phyloP scores from a whole-genome alignment of 1,140 invertebrate species.

The Ceratosolen solmsi region DNA sequence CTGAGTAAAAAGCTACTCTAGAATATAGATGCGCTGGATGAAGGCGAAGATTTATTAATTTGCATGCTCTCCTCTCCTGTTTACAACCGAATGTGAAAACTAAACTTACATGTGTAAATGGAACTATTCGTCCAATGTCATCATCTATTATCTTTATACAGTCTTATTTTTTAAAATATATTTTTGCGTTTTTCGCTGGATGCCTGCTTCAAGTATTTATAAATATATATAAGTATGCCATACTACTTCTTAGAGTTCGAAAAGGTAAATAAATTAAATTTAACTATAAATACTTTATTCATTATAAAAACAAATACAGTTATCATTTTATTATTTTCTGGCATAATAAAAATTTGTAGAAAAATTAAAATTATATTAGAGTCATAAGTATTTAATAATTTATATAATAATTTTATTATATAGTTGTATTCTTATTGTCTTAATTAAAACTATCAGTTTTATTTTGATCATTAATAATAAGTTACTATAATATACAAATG shows the following conservation, averaged over 20 bases:
- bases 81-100: background rate
- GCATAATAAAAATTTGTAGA: too few relatives aligned
- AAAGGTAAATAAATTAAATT: too few relatives aligned
- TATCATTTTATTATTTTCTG: too few relatives aligned
- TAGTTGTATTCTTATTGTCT: too few relatives aligned
- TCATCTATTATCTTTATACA: conserved; percentile 4
- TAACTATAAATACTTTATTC: too few relatives aligned
- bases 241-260: background rate
- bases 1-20: background rate
- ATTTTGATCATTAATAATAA: too few relatives aligned
- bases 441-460: too few relatives aligned
- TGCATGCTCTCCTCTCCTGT: background rate
- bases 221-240: background rate
- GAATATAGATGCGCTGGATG: conserved; percentile 25
- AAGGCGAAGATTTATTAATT: conserved; percentile 45
- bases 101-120: background rate
- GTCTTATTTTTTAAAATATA: background rate
- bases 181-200: background rate
- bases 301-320: too few relatives aligned
- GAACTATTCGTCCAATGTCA: background rate
- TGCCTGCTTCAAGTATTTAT: background rate
- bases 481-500: too few relatives aligned
- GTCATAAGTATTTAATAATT: too few relatives aligned
- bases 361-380: too few relatives aligned
- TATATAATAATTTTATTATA: too few relatives aligned